Percentiles rank a stretch among this genome's conserved stretches.
phyloP scores from a whole-genome alignment of 2,888 invertebrate genomes.

The Elmis aenea region DNA sequence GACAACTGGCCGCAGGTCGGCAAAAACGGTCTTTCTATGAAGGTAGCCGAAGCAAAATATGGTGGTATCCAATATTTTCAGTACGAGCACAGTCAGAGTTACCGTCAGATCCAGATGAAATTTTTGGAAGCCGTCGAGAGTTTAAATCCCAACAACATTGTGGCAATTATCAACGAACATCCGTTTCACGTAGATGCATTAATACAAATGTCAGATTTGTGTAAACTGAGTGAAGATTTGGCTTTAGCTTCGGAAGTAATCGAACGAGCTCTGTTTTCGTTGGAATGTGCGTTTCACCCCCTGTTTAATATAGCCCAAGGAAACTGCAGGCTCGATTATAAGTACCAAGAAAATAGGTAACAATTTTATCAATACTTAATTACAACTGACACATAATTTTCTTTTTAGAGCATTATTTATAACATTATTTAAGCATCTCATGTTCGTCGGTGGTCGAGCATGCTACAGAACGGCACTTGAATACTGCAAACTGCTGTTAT shows the following conservation, averaged over 20 bases:
- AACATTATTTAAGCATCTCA: slow-evolving; percentile 74
- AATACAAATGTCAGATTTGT: slow-evolving; percentile 76
- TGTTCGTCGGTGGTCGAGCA: slow-evolving; percentile 71
- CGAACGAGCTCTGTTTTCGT: slow-evolving; percentile 69
- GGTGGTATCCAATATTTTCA: slow-evolving; percentile 60
- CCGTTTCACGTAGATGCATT: slow-evolving; percentile 78
- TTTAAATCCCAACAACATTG: slow-evolving; percentile 71
- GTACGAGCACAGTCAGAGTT: slow-evolving; percentile 69
- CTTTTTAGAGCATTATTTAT: slow-evolving; percentile 66
- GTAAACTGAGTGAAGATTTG: slow-evolving; percentile 71
- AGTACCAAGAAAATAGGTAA: slow-evolving; percentile 73
- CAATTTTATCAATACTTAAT: slow-evolving; percentile 8
- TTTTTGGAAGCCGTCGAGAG: slow-evolving; percentile 77
- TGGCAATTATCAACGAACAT: slow-evolving; percentile 66
- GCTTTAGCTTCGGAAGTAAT: slow-evolving; percentile 74
- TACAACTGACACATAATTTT: slow-evolving; percentile 6
- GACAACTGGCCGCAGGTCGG: slow-evolving; percentile 67
- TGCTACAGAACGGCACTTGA: slow-evolving; percentile 85
- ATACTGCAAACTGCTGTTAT: slow-evolving; percentile 76
- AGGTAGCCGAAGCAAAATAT: slow-evolving; percentile 51
- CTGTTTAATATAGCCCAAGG: slow-evolving; percentile 71
- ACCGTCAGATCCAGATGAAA: slow-evolving; percentile 67
- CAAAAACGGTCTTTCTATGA: slow-evolving; percentile 71
- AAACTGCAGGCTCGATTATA: slow-evolving; percentile 71
- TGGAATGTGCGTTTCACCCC: slow-evolving; percentile 76